Evolutionary conservation across 1,140 invertebrate species (phyloP), one percentile per base, ranked within the genome.

Genomic region (Euglossa dilemma): DNA sequence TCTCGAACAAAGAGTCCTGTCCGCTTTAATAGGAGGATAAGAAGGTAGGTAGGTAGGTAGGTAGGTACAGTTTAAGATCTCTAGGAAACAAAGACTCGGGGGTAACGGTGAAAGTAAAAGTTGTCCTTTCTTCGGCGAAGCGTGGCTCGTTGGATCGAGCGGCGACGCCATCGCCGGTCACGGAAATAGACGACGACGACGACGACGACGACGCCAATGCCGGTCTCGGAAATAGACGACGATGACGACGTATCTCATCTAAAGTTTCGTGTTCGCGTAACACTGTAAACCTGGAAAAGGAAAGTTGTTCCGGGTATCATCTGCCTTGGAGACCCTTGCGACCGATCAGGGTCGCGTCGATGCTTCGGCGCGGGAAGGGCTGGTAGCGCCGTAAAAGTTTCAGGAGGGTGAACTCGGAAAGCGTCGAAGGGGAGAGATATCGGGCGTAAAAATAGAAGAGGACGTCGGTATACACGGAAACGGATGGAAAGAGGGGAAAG

Each of bases 291-390:
- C 43, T 59, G 73, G 25, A 76, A 66, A 89, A 83, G 85, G 78
- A 87, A 89, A 89, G 87, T 89, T 89, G 84, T 89, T 86, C 75
- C 79, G 88, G 88, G 77, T 86, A 86, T 77, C 47, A 74, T 64
- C 70, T 83, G 77, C 61, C 52, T 75, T 52, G 71, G 45, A 54
- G 47, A n/a, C 5, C 52, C 50, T 78, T 47, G 76, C 83, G 67
- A 59, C 23, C 79, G 83, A 83, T 88, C 79, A 83, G 57, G 57
- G 63, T 72, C 66, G 64, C 50, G 63, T 78, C 64, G 75, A 86
- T 86, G 71, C 70, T 69, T 61, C 70, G 61, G 5, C 52, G 20
- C 43, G 56, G 64, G 56, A 61, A 70, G 84, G 73, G 80, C 70
- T 76, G 71, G 57, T 57, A 59, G 80, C 85, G 43, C 56, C 78